Base-by-base conservation (phyloP, 2,113 vertebrate species). In the Hassar affinis region DNA sequence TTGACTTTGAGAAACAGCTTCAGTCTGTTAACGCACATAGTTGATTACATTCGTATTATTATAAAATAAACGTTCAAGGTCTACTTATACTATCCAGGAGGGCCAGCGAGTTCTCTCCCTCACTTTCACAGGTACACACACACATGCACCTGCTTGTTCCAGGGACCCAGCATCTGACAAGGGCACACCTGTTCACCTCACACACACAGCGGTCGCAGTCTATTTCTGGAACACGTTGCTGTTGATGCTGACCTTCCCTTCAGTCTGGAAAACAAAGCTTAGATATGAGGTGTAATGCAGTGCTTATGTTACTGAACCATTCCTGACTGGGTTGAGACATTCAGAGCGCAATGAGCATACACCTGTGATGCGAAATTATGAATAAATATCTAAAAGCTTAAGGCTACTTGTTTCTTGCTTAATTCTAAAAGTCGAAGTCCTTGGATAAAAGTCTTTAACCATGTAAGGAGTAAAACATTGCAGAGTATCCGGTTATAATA, bases 131-230 rank as follows among this genome's bases (percentile, higher is more conserved):
- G 27, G 22, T 51, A 38, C 79, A 54, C 76, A 38, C 66, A 38
- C 79, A 54, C 76, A 38, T 57, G 52, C 62, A 78, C n/a, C 18
- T 38, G 52, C 38, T 42, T 77, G 62, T n/a, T 52, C 10, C 79
- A 62, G 47, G 42, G 78, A 85, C 69, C 81, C 84, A 62, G 78
- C 17, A 75, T 84, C 82, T 84, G 82, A 82, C 87, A 84, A 79
- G 85, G 84, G 59, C 68, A 84, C 87, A 88, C 87, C 87, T 88
- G 85, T 75, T 75, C 7, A 62, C 69, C 84, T 77, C 61, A 74
- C 69, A 76, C 76, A n/a, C 56, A 30, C 59, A 82, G 85, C 72
- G 42, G 75, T 84, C 45, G 69, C 59, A 47, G 79, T 25, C 79
- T 88, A 86, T 84, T 86, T 88, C 80, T 86, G 76, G 87, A 79